Evolutionary conservation across 2,113 vertebrate species (phyloP), one percentile per base, ranked within the genome.

Genomic region (Bambusicola thoracicus): DNA sequence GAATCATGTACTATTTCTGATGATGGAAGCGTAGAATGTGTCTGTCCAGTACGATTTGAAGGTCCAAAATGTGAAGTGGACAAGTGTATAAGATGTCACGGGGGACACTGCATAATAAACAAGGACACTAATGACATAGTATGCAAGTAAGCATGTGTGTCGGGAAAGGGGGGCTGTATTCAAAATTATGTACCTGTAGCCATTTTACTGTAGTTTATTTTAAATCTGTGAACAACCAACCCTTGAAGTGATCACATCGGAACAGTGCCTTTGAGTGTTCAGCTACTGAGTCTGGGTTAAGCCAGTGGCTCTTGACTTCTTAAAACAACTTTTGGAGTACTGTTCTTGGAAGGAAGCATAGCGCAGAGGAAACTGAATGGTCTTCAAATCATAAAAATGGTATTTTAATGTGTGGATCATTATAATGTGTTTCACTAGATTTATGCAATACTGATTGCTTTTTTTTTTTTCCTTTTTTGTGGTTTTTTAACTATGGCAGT

Each of bases 21-120:
- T 17, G 98, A 98, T 3, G 99, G 99, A 63, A 97, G 98, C 3
- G 99, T 99, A 93, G 98, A 99, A 58, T 99, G 99, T 72, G 98
- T 99, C 79, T 99, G 99, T 81, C 99, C 99, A 0, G 84, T 96
- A 55, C 97, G 98, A 67, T 99, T 98, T 20, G 99, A 99, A 94
- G 99, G 99, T 43, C 97, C 97, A 69, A 99, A 99, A 94, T 99
- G 99, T 65, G 99, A 99, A 97, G 79, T 98, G 89, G 99, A 99
- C 97, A 99, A 98, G 94, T 99, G 99, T 95, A 43, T 97, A 67
- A 97, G 99, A 30, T 99, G 99, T 92, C 99, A 98, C 3, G 99
- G 99, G 21, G 99, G 99, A 4, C 99, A 98, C 11, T 99, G 99
- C 95, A 97, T 99, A 66, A 93, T 98, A 93, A 98, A 97, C 93